Evolutionary conservation across 2,113 vertebrate species (phyloP).

Genomic region (Gulo gulo): DNA sequence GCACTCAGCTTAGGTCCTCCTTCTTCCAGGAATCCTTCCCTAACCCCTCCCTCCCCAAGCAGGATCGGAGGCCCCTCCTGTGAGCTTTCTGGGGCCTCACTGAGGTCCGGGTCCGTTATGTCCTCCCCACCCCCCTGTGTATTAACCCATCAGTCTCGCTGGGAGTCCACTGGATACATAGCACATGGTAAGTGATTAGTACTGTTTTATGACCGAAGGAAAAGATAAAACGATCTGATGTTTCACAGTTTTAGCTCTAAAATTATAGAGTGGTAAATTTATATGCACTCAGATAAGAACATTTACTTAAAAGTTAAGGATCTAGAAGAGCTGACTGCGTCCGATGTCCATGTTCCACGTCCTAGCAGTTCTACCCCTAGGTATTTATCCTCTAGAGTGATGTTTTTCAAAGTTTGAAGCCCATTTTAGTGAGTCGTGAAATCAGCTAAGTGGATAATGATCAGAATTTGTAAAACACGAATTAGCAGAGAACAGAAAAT

Average conservation of each 20-base stretch:
- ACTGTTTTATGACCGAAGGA: neutral
- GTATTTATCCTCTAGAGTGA: neutral
- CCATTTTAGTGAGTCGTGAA: neutral
- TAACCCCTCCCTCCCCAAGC: conserved; percentile 33
- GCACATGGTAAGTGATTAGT: conserved; percentile 60
- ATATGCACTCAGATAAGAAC: neutral
- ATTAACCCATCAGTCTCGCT: neutral
- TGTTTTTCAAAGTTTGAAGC: neutral
- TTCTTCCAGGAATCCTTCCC: conserved; percentile 52
- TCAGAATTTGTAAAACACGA: neutral
- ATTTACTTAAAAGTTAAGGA: neutral
- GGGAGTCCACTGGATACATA: neutral
- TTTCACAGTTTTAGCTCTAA: neutral
- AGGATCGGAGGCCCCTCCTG: neutral
- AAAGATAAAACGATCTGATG: conserved; percentile 3
- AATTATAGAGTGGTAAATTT: neutral
- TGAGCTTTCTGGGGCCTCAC: conserved; percentile 1
- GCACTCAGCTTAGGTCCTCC: conserved; percentile 24
- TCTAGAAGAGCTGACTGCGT: neutral
- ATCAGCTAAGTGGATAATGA: neutral
- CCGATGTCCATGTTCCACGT: neutral
- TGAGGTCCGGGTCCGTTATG: neutral
- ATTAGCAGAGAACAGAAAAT: neutral
- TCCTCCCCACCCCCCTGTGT: neutral
- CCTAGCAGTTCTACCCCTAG: neutral